Percentiles rank a stretch among this genome's conserved stretches.
Evolutionary conservation across 2,888 invertebrate species (phyloP).

Genomic region (Ischnura elegans): DNA sequence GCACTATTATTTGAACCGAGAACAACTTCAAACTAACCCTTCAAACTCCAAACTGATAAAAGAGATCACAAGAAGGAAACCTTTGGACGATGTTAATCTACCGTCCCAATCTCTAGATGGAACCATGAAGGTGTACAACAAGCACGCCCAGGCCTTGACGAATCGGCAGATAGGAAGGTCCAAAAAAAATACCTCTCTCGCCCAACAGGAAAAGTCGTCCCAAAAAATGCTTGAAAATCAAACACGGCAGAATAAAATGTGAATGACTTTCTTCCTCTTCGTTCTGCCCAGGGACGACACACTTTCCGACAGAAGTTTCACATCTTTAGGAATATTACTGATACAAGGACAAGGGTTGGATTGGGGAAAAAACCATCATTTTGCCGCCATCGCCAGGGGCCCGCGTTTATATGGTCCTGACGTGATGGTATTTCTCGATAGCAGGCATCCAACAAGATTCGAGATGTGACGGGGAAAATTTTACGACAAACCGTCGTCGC

Average conservation of each 20-base stretch:
- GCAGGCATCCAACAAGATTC: not conserved
- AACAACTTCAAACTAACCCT: no score
- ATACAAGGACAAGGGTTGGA: not conserved
- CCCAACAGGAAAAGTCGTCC: not conserved
- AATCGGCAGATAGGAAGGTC: no score
- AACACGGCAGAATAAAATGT: not conserved
- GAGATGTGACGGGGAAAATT: not conserved
- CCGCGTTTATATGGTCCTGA: not conserved
- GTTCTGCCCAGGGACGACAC: not conserved
- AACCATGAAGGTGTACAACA: no score
- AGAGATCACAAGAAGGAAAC: not conserved
- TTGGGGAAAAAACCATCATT: not conserved
- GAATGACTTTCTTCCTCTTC: not conserved
- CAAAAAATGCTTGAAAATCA: not conserved
- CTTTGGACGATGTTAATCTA: not conserved
- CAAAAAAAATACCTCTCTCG: no score
- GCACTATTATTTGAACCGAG: no score
- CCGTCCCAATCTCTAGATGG: not conserved
- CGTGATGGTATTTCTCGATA: not conserved
- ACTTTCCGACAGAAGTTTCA: not conserved
- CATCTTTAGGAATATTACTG: not conserved
- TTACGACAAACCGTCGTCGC: not conserved
- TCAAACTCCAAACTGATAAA: no score
- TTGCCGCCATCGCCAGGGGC: not conserved
- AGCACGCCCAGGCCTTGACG: no score